Percentiles rank a stretch among this genome's conserved stretches.
Evolutionary conservation across 2,797 vertebrate species (phyloP).

Genomic region (Brotula barbata): DNA sequence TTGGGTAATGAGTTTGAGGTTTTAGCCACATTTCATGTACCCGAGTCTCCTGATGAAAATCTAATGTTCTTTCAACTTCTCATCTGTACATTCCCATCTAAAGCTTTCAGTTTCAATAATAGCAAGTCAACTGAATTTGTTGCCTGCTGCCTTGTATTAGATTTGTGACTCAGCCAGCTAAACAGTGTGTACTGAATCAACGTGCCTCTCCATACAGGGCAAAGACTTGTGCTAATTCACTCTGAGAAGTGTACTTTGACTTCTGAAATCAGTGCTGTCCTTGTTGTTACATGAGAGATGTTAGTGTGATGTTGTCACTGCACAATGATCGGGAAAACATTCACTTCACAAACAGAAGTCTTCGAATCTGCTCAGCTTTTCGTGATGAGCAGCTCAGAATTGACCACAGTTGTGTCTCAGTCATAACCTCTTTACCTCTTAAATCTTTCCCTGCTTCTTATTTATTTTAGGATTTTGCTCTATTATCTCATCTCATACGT

Average conservation of each 20-base stretch:
- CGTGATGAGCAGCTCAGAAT: too few species aligned
- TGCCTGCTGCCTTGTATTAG: slow-evolving; percentile 31
- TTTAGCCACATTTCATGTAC: slow-evolving; percentile 30
- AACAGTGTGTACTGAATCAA: slow-evolving; percentile 25
- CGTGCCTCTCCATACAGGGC: slow-evolving; percentile 25
- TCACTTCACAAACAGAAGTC: background rate
- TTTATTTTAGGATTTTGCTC: slow-evolving; percentile 56
- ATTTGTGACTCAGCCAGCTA: slow-evolving; percentile 19
- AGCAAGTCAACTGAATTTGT: slow-evolving; percentile 20
- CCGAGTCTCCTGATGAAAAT: slow-evolving; percentile 21
- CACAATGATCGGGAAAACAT: slow-evolving; percentile 19
- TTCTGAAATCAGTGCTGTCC: slow-evolving; percentile 29
- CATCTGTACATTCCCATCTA: slow-evolving; percentile 53
- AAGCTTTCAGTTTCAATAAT: slow-evolving; percentile 36
- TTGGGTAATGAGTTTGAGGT: slow-evolving; percentile 22
- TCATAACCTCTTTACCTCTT: background rate
- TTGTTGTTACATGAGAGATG: slow-evolving; percentile 36
- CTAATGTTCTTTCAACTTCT: slow-evolving; percentile 22
- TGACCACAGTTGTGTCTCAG: slow-evolving; percentile 1
- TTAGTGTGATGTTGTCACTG: slow-evolving; percentile 34
- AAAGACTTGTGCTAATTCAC: slow-evolving; percentile 22
- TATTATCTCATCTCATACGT: slow-evolving; percentile 38
- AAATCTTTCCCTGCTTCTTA: slow-evolving; percentile 24
- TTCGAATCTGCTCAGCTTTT: background rate
- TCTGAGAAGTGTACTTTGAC: slow-evolving; percentile 35